phyloP scores from a whole-genome alignment of 2,797 vertebrate species.

The Macroramphosus scolopax region DNA sequence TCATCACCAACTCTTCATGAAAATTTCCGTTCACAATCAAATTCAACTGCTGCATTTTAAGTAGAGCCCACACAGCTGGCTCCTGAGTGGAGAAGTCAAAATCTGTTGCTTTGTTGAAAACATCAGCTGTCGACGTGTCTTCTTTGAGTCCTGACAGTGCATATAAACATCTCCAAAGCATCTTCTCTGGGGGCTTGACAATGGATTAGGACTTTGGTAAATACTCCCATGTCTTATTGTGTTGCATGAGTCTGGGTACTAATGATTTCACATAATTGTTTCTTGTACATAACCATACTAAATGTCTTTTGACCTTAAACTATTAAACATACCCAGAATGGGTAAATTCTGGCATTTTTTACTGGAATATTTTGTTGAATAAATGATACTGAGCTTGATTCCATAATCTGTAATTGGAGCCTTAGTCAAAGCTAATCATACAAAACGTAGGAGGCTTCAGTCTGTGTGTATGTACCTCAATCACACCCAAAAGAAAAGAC shows the following conservation, averaged over 20 bases:
- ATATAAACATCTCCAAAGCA: constrained; percentile 30
- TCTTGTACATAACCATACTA: no score
- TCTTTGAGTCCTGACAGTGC: constrained; percentile 17
- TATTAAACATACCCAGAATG: neutral
- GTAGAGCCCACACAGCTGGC: constrained; percentile 24
- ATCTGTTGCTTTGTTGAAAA: constrained; percentile 33
- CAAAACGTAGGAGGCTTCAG: no score
- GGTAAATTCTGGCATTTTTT: no score
- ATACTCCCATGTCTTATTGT: neutral
- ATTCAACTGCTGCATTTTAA: constrained; percentile 28
- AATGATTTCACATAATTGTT: constrained; percentile 10
- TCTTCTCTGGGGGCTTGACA: constrained; percentile 31
- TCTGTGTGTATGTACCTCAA: no score
- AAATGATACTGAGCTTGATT: no score
- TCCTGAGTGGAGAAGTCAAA: constrained; percentile 23
- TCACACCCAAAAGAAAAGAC: no score
- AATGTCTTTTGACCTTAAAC: no score
- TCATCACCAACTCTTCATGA: constrained; percentile 19
- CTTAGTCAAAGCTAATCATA: no score
- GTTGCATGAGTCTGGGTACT: constrained; percentile 3
- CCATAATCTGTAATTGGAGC: no score
- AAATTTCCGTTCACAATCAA: constrained; percentile 18
- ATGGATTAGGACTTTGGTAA: constrained; percentile 11
- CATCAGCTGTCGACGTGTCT: constrained; percentile 33
- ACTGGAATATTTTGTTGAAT: no score